Conservation (phyloP, 2,888 invertebrate genomes). For the Ryuthela nishihirai region DNA sequence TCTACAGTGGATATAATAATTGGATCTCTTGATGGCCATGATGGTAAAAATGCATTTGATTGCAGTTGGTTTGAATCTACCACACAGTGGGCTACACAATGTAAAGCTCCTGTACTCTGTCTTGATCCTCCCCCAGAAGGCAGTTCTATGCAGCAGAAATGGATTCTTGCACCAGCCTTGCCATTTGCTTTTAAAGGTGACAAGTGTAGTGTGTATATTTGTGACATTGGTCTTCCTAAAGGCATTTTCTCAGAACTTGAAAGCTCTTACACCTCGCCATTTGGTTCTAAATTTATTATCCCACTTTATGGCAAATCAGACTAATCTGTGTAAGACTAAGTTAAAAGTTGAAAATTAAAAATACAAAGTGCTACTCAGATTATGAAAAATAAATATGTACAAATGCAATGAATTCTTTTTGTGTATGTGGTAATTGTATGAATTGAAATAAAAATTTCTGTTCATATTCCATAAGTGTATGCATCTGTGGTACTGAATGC, state of each 20-base stretch:
- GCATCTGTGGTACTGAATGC: too few relatives aligned
- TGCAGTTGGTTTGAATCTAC: slow-evolving; percentile 51
- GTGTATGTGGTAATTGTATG: too few relatives aligned
- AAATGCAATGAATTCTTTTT: too few relatives aligned
- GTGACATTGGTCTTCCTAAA: slow-evolving; percentile 76
- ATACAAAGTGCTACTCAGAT: too few relatives aligned
- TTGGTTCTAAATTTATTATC: slow-evolving; percentile 76
- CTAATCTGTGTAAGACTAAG: too few relatives aligned
- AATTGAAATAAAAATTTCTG: too few relatives aligned
- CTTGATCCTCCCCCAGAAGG: slow-evolving; percentile 71
- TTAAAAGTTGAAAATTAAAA: too few relatives aligned
- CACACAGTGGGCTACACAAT: slow-evolving; percentile 66
- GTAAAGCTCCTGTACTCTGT: slow-evolving; percentile 67
- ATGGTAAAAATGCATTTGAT: slow-evolving; percentile 33
- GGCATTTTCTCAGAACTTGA: slow-evolving; percentile 70
- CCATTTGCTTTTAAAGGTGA: slow-evolving; percentile 63
- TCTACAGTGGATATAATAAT: slow-evolving; percentile 47
- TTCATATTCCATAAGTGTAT: too few relatives aligned
- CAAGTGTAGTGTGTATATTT: slow-evolving; percentile 70
- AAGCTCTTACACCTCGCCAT: slow-evolving; percentile 77
- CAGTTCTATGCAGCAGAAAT: slow-evolving; percentile 56
- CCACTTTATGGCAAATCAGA: slow-evolving; percentile 61
- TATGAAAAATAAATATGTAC: too few relatives aligned
- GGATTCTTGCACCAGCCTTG: slow-evolving; percentile 66
- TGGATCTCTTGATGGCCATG: slow-evolving; percentile 49